phyloP scores from a whole-genome alignment of 37 sponge, comb jelly and placozoan species.

The Amphimedon queenslandica region DNA sequence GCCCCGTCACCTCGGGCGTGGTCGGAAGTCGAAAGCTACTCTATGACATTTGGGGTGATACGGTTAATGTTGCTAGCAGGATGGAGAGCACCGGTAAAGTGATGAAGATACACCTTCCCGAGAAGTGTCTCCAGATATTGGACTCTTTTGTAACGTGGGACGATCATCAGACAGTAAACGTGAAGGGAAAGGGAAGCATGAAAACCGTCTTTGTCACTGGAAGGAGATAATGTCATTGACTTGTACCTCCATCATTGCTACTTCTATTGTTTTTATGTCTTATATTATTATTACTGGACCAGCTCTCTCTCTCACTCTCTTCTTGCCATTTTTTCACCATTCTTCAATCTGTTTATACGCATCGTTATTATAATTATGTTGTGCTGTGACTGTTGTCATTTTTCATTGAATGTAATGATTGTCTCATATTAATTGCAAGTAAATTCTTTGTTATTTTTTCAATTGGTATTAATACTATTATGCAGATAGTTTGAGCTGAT shows the following conservation, averaged over 20 bases:
- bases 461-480: too few species aligned
- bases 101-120: constrained; percentile 79
- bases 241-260: constrained; percentile 1
- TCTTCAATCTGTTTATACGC: too few species aligned
- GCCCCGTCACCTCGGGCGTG: constrained; percentile 87
- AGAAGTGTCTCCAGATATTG: constrained; percentile 31
- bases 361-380: too few species aligned
- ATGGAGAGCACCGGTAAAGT: constrained; percentile 88
- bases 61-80: constrained; percentile 95
- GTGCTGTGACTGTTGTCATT: too few species aligned
- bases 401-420: too few species aligned
- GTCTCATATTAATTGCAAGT: too few species aligned
- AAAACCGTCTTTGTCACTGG: constrained; percentile 58
- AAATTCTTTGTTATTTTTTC: too few species aligned
- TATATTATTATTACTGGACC: too few species aligned
- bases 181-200: constrained; percentile 86
- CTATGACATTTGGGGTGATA: constrained; percentile 97
- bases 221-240: neutral
- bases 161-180: constrained; percentile 31
- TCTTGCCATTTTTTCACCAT: too few species aligned
- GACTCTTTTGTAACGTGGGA: constrained; percentile 26
- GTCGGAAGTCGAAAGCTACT: constrained; percentile 88
- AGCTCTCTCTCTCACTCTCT: too few species aligned
- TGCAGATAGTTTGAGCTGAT: too few species aligned
- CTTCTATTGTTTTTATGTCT: too few species aligned